These are phyloP conservation scores for Antigone vipio DNA, from an alignment of 2,113 vertebrate species.

Conservation along the genomic window DNA sequence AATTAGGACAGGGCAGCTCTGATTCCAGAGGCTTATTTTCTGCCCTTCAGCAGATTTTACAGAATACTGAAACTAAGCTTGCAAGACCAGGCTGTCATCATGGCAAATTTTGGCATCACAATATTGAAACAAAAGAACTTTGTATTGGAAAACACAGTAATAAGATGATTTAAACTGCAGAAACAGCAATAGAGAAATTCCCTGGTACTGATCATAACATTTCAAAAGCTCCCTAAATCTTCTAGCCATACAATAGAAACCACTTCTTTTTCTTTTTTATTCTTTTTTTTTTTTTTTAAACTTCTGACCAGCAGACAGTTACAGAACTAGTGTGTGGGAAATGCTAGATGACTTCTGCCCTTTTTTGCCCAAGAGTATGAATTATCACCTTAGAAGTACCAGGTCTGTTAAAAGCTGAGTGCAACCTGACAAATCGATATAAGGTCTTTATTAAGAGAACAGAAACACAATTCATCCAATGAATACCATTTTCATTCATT, in stretches of 20 bases:
- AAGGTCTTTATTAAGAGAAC: neutral
- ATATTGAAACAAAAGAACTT: neutral
- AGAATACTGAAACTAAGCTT: conserved; percentile 14
- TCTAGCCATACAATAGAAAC: neutral
- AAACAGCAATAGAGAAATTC: neutral
- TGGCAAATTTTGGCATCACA: neutral
- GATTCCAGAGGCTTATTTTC: neutral
- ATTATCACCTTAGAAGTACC: neutral
- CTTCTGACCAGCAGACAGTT: neutral
- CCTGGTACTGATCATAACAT: neutral
- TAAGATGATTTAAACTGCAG: neutral
- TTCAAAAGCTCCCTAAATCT: neutral
- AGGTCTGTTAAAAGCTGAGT: neutral
- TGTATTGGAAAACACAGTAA: neutral
- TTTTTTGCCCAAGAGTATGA: neutral
- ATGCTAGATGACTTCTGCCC: neutral
- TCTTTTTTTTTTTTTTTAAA: neutral
- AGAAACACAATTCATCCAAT: neutral
- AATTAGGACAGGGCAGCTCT: conserved; percentile 1
- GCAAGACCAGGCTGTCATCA: neutral
- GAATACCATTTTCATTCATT: neutral
- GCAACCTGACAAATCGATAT: too few species aligned
- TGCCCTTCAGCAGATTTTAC: conserved; percentile 7
- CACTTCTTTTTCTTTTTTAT: neutral
- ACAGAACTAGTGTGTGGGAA: neutral